These are phyloP conservation scores for Tenthredo notha DNA, from an alignment of 2,888 invertebrate genomes.

Conservation along the genomic window DNA sequence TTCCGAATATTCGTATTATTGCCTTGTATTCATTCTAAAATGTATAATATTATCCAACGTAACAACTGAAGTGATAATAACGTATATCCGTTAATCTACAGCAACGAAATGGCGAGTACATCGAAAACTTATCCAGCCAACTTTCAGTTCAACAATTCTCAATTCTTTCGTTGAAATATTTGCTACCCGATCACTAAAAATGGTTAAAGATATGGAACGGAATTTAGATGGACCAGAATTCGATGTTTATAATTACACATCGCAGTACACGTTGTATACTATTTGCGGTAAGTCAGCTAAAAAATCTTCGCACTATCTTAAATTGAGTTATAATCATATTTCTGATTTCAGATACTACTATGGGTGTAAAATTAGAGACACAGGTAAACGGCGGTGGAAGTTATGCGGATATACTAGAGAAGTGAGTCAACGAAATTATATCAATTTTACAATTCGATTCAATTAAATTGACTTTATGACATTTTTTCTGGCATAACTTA, in stretches of 20 bases:
- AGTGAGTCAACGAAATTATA: background rate
- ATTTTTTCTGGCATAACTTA: background rate
- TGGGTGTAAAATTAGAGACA: background rate
- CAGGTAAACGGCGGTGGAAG: background rate
- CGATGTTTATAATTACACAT: background rate
- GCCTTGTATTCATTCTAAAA: background rate
- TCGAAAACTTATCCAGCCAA: conserved; percentile 10
- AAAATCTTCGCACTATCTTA: background rate
- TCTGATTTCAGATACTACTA: conserved; percentile 1
- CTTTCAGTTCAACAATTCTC: background rate
- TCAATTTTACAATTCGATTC: background rate
- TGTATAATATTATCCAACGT: too few species aligned
- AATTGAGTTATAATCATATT: background rate
- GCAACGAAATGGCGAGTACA: background rate
- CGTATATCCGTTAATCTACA: background rate
- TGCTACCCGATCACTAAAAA: background rate
- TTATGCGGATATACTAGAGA: background rate
- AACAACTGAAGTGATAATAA: background rate
- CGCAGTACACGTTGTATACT: background rate
- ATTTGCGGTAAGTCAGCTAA: background rate
- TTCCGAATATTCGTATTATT: too few species aligned
- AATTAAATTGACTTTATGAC: background rate
- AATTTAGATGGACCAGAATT: conserved; percentile 2
- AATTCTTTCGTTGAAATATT: conserved; percentile 7
- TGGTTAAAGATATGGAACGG: background rate